A percentile compares a stretch with the other conserved stretches of the same genome.
phyloP scores from a whole-genome alignment of 30 jellyfish, hydroid and myxozoan species.

The Aurelia sp. region DNA sequence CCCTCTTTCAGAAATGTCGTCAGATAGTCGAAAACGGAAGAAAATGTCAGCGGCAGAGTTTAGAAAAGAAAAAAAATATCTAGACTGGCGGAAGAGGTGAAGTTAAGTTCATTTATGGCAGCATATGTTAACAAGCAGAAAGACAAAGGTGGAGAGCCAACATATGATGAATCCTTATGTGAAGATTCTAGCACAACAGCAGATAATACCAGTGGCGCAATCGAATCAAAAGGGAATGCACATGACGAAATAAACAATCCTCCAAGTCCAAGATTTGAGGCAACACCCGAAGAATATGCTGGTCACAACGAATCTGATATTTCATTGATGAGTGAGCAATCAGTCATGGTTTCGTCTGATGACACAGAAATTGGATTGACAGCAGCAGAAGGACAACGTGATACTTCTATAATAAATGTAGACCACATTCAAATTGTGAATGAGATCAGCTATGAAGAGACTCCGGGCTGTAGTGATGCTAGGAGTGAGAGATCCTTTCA shows the following conservation, averaged over 20 bases:
- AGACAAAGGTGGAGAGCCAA: too few species aligned
- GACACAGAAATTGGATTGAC: not conserved
- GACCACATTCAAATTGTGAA: too few species aligned
- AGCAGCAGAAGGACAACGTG: not conserved
- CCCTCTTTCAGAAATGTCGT: slow-evolving; percentile 12
- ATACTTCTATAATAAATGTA: too few species aligned
- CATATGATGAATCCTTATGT: too few species aligned
- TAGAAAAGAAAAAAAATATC: slow-evolving; percentile 7
- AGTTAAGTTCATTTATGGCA: too few species aligned
- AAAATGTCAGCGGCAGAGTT: slow-evolving; percentile 25
- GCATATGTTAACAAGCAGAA: too few species aligned
- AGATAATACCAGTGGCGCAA: not conserved
- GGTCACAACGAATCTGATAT: too few species aligned
- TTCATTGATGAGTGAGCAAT: too few species aligned
- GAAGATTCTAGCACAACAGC: slow-evolving; percentile 3
- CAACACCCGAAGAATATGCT: too few species aligned
- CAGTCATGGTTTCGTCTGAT: not conserved
- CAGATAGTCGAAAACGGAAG: slow-evolving; percentile 1
- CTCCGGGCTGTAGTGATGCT: too few species aligned
- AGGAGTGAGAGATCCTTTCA: too few species aligned
- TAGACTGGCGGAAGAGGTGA: not conserved
- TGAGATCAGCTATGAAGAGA: too few species aligned
- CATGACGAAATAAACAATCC: not conserved
- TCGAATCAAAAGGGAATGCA: not conserved
- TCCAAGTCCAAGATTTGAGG: not conserved